A percentile compares a stretch with the other conserved stretches of the same genome.
These are phyloP conservation scores for Ctenomys sociabilis DNA, from an alignment of 2,113 vertebrate species.

Conservation along the genomic window DNA sequence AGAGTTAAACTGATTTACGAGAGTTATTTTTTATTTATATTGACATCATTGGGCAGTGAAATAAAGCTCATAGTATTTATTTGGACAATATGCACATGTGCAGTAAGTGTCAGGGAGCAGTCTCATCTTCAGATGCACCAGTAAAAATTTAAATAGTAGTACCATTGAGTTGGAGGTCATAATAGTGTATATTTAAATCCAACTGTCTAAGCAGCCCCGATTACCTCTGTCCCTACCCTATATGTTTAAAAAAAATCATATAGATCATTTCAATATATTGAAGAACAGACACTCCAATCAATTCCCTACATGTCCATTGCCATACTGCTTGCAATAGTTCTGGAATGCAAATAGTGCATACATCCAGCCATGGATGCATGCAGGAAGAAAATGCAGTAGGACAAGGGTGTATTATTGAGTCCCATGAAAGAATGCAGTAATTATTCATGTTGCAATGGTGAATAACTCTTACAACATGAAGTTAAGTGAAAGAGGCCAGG, in stretches of 20 bases:
- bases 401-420: background rate
- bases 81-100: background rate
- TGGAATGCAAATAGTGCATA: background rate
- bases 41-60: background rate
- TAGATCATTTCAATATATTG: background rate
- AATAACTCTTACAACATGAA: background rate
- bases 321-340: background rate
- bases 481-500: background rate
- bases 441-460: rapidly evolving
- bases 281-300: background rate
- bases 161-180: background rate
- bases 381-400: background rate
- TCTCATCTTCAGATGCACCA: background rate
- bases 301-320: background rate
- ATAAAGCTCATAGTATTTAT: background rate
- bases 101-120: background rate
- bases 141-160: background rate
- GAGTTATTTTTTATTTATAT: background rate
- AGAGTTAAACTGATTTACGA: background rate
- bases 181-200: background rate
- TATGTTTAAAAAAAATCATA: background rate
- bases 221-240: background rate
- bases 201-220: background rate
- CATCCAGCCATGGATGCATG: background rate
- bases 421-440: background rate